These are phyloP conservation scores for Vicugna pacos DNA, from an alignment of 2,113 vertebrate genomes.

Conservation along the genomic window DNA sequence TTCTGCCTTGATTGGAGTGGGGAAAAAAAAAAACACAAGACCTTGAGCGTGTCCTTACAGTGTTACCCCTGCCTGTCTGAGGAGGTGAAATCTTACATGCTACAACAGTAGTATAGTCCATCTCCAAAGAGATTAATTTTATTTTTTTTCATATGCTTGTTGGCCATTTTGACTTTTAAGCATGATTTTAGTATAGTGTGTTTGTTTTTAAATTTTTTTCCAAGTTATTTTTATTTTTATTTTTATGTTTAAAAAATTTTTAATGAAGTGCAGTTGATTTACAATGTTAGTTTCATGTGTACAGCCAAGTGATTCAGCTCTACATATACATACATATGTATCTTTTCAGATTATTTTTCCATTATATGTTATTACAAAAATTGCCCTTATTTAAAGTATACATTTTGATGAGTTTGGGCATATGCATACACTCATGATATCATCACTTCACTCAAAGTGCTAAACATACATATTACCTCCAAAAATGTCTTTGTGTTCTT, in stretches of 20 bases:
- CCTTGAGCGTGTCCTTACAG: not conserved
- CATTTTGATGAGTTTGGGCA: not conserved
- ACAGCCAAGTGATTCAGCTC: too few species aligned
- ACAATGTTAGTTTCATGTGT: too few species aligned
- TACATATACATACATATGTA: too few species aligned
- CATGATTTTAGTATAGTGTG: not conserved
- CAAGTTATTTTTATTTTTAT: too few species aligned
- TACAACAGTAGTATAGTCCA: slow-evolving; percentile 17
- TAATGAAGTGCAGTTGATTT: too few species aligned
- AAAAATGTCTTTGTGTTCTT: not conserved
- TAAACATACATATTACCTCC: not conserved
- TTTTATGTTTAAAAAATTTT: too few species aligned
- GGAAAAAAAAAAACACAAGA: not conserved
- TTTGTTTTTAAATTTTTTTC: too few species aligned
- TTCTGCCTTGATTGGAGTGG: not conserved
- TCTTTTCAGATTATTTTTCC: too few species aligned
- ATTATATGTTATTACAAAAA: not conserved
- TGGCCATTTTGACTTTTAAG: not conserved
- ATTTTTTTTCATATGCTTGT: not conserved
- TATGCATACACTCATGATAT: not conserved
- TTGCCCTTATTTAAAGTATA: not conserved
- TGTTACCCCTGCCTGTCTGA: not conserved
- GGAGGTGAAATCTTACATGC: not conserved
- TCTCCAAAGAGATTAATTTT: slow-evolving; percentile 63
- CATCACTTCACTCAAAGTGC: not conserved